Evolutionary conservation across 2,797 vertebrate species (phyloP).

Genomic region (Karalla daura): DNA sequence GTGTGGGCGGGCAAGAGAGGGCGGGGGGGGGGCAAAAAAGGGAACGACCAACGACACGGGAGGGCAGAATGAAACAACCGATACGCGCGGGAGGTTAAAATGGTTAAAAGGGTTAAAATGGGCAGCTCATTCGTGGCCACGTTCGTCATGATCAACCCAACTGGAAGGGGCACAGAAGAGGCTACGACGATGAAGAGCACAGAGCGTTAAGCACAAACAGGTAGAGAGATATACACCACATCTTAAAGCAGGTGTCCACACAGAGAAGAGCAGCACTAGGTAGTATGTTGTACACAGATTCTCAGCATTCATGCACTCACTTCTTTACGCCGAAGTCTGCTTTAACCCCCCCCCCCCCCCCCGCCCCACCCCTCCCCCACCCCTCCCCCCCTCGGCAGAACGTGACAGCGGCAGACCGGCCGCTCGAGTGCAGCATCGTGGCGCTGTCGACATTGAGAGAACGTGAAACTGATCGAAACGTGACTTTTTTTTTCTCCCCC

Average conservation of each 20-base stretch:
- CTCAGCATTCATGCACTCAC: constrained; percentile 82
- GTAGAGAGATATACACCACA: constrained; percentile 91
- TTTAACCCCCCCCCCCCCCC: too few species aligned
- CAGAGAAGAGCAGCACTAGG: constrained; percentile 90
- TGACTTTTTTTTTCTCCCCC: too few species aligned
- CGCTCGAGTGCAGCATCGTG: constrained; percentile 38
- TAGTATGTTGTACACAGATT: constrained; percentile 93
- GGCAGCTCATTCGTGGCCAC: constrained; percentile 86
- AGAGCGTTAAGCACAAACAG: constrained; percentile 93
- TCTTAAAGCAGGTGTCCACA: constrained; percentile 90
- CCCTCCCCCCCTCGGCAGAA: constrained; percentile 77
- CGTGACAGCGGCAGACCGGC: constrained; percentile 65
- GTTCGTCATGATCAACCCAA: constrained; percentile 88
- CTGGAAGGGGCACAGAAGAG: constrained; percentile 90
- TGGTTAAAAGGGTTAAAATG: too few species aligned
- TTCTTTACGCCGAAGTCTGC: constrained; percentile 66
- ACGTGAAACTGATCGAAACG: constrained; percentile 47
- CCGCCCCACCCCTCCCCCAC: too few species aligned
- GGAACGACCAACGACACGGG: constrained; percentile 56
- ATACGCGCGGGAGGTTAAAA: constrained; percentile 90
- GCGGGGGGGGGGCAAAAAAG: constrained; percentile 19
- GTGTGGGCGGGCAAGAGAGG: constrained; percentile 30
- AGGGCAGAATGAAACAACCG: constrained; percentile 88
- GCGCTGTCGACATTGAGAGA: constrained; percentile 52
- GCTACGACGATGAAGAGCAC: constrained; percentile 90